A percentile compares a stretch with the other conserved stretches of the same genome.
Conservation (phyloP, 2,797 vertebrate genomes). For the Holocentrus rufus region DNA sequence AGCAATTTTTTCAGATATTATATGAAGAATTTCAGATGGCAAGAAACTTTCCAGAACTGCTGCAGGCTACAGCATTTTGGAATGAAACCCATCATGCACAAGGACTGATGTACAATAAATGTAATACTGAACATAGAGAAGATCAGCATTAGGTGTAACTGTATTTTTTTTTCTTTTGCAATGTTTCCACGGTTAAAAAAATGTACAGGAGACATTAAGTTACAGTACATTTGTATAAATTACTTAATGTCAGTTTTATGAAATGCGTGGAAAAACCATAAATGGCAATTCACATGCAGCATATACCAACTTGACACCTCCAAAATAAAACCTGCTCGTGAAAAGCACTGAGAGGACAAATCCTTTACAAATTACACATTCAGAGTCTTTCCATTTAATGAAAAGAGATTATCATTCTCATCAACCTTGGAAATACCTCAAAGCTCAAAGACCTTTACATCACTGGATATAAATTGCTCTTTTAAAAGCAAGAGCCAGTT, state of each 20-base stretch:
- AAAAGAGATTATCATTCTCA: neutral
- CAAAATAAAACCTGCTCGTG: slow-evolving; percentile 1
- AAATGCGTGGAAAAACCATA: neutral
- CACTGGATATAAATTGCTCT: slow-evolving; percentile 9
- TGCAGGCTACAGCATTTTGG: too few species aligned
- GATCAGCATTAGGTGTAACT: neutral
- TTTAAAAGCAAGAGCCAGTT: neutral
- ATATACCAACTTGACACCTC: slow-evolving; percentile 4
- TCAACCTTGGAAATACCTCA: neutral
- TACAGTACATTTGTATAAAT: slow-evolving; percentile 4
- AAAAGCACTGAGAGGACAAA: slow-evolving; percentile 1
- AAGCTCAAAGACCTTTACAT: neutral
- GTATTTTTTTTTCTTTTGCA: neutral
- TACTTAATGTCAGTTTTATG: slow-evolving; percentile 5
- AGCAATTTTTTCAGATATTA: too few species aligned
- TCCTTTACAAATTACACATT: too few species aligned
- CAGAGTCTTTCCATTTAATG: too few species aligned
- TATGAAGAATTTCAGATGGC: too few species aligned
- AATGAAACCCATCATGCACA: too few species aligned
- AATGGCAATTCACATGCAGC: neutral
- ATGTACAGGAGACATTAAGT: slow-evolving; percentile 1
- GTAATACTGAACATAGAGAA: too few species aligned
- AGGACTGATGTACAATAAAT: too few species aligned
- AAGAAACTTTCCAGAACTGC: too few species aligned
- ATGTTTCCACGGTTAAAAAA: neutral